These are phyloP conservation scores for Leucoraja ocellata DNA, from an alignment of 2,797 vertebrate genomes.

Conservation along the genomic window DNA sequence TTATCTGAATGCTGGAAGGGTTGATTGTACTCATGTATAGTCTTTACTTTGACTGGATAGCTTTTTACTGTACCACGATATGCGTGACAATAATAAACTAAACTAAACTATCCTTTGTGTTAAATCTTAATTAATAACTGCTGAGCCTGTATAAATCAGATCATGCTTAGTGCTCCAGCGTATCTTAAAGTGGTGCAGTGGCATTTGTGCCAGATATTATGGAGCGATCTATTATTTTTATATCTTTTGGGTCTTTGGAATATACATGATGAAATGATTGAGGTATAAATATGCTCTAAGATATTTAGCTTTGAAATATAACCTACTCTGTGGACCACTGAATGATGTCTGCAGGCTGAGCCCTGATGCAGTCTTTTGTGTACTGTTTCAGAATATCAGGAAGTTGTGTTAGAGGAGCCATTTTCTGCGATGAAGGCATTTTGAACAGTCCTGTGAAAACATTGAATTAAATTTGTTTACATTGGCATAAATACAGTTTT, in stretches of 20 bases:
- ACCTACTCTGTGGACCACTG: slow-evolving; percentile 55
- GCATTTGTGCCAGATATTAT: not conserved
- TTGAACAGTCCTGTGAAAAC: slow-evolving; percentile 44
- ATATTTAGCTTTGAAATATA: not conserved
- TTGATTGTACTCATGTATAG: no score
- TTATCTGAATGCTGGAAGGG: no score
- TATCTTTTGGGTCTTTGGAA: not conserved
- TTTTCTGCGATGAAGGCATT: slow-evolving; percentile 50
- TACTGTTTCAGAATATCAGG: slow-evolving; percentile 57
- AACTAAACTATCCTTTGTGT: not conserved
- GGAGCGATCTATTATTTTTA: not conserved
- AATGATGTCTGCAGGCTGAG: slow-evolving; percentile 55
- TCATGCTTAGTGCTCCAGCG: not conserved
- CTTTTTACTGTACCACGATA: no score
- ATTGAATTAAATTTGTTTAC: slow-evolving; percentile 32
- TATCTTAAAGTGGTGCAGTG: not conserved
- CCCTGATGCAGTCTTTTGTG: slow-evolving; percentile 56
- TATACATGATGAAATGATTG: not conserved
- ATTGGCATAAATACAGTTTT: not conserved
- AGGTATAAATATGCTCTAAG: not conserved
- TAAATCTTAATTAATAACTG: not conserved
- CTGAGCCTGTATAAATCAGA: not conserved
- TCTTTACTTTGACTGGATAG: no score
- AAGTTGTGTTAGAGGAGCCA: slow-evolving; percentile 54
- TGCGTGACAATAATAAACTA: no score